Base-by-base conservation (phyloP, 1,140 invertebrate genomes). In the Dreissena polymorpha region DNA sequence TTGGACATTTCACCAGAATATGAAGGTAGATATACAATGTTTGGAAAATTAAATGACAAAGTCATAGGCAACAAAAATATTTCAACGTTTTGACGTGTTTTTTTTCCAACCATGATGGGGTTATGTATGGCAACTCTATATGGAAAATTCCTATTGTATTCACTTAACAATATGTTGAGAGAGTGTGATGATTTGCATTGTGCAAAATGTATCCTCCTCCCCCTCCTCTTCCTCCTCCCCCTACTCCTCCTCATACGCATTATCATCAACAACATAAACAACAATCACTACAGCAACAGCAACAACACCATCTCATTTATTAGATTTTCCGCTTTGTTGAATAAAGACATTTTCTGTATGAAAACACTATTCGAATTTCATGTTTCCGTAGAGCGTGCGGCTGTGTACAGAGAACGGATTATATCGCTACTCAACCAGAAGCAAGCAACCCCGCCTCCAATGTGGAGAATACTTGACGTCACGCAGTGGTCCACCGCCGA, bases 1-100 rank as follows among this genome's bases (percentile, higher is more conserved):
- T 39, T 80, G 23, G 78, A 80, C 21, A 68, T 72, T 0, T 50
- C 78, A 12, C 78, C 78, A 12, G 25, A 55, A 21, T 72, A 29
- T 53, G 25, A 72, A 64, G 70, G 78, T 80, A 65, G 3, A 39
- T 39, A 39, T 39, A 39, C 39, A 39, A 39, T 39, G 2, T 39
- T 39, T 39, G 39, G 39, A 39, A 39, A 72, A 23, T 55, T 21
- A 25, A 1, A 27, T 53, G 10, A 10, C 23, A 21, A 21, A 12
- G 1, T 23, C n/a, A 16, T 16, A n/a, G 14, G 10, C 2, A 63
- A n/a, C 12, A 10, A 5, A 63, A 2, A 18, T 13, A 63, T 23
- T 18, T 2, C 57, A 23, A 63, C 18, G 2, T 21, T 21, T 29
- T 10, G 60, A 63, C 23, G 18, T n/a, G 13, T 57, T n/a, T n/a